A percentile compares a stretch with the other conserved stretches of the same genome.
Conservation (phyloP, 1,140 invertebrate species). For the Maconellicoccus hirsutus region DNA sequence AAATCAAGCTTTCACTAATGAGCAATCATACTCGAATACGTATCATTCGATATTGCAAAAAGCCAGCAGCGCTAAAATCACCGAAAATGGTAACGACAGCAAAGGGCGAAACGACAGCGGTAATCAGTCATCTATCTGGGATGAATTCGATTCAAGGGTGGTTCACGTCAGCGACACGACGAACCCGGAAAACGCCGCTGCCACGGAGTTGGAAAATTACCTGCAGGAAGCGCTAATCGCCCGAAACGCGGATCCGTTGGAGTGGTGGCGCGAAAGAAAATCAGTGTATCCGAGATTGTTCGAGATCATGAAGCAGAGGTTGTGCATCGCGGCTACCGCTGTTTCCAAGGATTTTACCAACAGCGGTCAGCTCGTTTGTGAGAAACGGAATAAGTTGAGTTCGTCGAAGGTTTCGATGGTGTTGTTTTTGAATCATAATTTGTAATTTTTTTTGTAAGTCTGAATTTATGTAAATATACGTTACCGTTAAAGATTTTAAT, state of each 20-base stretch:
- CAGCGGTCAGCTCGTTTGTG: conserved; percentile 2
- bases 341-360: conserved; percentile 21
- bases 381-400: conserved; percentile 14
- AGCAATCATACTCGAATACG: not conserved
- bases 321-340: conserved; percentile 24
- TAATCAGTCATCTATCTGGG: conserved; percentile 18
- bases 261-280: conserved; percentile 31
- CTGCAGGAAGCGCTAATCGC: conserved; percentile 27
- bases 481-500: not conserved
- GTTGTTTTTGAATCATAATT: conserved; percentile 23
- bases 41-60: conserved; percentile 12
- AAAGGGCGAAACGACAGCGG: not conserved
- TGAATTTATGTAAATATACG: not conserved
- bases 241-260: conserved; percentile 28
- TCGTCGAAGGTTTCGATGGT: conserved; percentile 12
- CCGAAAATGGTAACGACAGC: not conserved
- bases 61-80: not conserved
- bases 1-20: conserved; percentile 30
- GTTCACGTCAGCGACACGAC: not conserved
- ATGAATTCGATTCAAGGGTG: conserved; percentile 23
- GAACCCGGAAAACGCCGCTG: not conserved
- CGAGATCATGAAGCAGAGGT: conserved; percentile 24
- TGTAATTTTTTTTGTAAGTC: not conserved
- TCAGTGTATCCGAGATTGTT: conserved; percentile 23
- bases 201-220: conserved; percentile 29